These are phyloP conservation scores for Athene noctua DNA, from an alignment of 2,113 vertebrate genomes.

Conservation along the genomic window DNA sequence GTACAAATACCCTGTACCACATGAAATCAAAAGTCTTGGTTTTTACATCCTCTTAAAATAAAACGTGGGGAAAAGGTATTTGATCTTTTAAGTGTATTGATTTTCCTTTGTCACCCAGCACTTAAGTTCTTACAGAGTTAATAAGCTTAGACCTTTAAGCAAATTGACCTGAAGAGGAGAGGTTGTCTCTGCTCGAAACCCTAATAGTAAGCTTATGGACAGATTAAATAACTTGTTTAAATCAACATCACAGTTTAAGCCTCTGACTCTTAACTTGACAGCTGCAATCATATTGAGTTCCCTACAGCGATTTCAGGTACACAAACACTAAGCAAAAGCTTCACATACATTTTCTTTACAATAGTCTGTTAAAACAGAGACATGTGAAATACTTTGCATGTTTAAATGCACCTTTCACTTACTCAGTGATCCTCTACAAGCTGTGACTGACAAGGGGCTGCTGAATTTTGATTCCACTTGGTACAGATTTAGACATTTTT, in stretches of 20 bases:
- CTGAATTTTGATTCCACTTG: background rate
- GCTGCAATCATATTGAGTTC: background rate
- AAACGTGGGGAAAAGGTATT: background rate
- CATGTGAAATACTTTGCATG: background rate
- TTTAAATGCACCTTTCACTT: background rate
- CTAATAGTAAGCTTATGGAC: background rate
- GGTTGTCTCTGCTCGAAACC: background rate
- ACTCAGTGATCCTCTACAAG: background rate
- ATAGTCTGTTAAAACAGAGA: background rate
- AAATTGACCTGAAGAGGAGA: background rate
- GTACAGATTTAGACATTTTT: background rate
- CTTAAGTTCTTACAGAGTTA: background rate
- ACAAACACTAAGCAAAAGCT: background rate
- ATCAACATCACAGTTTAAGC: background rate
- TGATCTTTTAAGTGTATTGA: background rate
- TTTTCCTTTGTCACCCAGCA: background rate
- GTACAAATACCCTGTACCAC: background rate
- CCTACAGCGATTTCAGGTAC: background rate
- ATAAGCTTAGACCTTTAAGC: background rate
- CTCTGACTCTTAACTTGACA: background rate
- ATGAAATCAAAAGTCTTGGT: background rate
- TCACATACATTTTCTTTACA: background rate
- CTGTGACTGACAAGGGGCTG: background rate
- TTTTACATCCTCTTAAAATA: background rate
- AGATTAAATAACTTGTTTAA: background rate